A percentile compares a stretch with the other conserved stretches of the same genome.
Conservation (phyloP, 2,888 invertebrate genomes). For the Trichopoda pennipes region DNA sequence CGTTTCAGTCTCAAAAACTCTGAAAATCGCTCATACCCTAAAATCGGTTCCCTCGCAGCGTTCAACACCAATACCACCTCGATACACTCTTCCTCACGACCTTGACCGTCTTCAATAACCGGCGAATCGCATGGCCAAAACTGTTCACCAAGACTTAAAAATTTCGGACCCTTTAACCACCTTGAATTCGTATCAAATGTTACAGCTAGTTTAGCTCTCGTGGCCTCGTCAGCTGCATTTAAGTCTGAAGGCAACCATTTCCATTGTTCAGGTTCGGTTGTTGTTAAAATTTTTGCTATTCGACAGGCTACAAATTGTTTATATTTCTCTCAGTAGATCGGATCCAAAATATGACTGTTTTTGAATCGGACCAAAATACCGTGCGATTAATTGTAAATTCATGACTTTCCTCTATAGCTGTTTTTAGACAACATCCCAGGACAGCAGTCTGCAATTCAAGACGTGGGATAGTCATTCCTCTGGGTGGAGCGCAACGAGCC, state of each 20-base stretch:
- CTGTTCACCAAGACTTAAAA: slow-evolving; percentile 1
- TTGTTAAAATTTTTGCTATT: slow-evolving; percentile 51
- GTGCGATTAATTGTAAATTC: slow-evolving; percentile 26
- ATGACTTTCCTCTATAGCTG: slow-evolving; percentile 29
- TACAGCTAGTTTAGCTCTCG: slow-evolving; percentile 5
- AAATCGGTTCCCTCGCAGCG: neutral
- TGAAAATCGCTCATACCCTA: neutral
- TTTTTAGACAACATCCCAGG: no score
- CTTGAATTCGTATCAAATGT: neutral
- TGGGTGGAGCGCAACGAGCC: slow-evolving; percentile 58
- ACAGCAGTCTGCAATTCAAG: slow-evolving; percentile 56
- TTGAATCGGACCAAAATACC: slow-evolving; percentile 21
- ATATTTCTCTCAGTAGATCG: slow-evolving; percentile 64
- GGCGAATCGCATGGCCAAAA: slow-evolving; percentile 17
- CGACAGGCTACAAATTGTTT: slow-evolving; percentile 54
- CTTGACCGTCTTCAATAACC: neutral
- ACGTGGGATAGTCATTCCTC: slow-evolving; percentile 48
- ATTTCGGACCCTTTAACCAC: slow-evolving; percentile 32
- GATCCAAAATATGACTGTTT: slow-evolving; percentile 31
- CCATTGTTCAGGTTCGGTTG: slow-evolving; percentile 48
- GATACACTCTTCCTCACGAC: neutral
- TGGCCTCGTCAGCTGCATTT: slow-evolving; percentile 53
- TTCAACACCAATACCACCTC: neutral
- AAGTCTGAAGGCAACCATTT: slow-evolving; percentile 57
- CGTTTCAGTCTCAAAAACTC: slow-evolving; percentile 15